A percentile compares a stretch with the other conserved stretches of the same genome.
phyloP scores from a whole-genome alignment of 2,888 invertebrate genomes.

The Scaptomyza caliginosa region DNA sequence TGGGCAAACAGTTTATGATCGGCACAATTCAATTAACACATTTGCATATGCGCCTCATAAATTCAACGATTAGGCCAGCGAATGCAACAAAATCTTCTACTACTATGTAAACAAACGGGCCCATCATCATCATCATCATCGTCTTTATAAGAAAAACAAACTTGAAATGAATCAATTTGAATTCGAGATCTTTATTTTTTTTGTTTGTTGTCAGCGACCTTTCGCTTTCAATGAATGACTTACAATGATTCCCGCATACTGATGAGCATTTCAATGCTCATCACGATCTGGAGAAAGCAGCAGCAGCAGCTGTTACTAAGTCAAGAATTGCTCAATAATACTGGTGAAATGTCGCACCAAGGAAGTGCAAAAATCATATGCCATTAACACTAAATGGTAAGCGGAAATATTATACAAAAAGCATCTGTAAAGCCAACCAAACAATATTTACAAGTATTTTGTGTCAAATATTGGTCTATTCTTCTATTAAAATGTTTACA shows the following conservation, averaged over 20 bases:
- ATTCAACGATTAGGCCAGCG: constrained; percentile 41
- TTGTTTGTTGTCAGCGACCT: constrained; percentile 41
- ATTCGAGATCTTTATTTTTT: constrained; percentile 25
- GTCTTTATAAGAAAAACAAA: constrained; percentile 34
- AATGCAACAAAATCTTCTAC: constrained; percentile 19
- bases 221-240: constrained; percentile 69
- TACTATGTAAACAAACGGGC: constrained; percentile 44
- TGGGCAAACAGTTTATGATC: constrained; percentile 21
- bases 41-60: constrained; percentile 63
- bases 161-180: constrained; percentile 65
- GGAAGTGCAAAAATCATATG: constrained; percentile 54
- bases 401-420: constrained; percentile 51
- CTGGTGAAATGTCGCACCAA: constrained; percentile 28
- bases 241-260: constrained; percentile 65
- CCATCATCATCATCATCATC: background rate
- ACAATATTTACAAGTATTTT: constrained; percentile 21
- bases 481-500: background rate
- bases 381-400: constrained; percentile 25
- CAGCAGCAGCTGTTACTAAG: constrained; percentile 10
- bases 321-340: constrained; percentile 72
- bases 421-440: constrained; percentile 40
- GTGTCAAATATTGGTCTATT: constrained; percentile 1
- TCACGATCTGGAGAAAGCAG: constrained; percentile 70
- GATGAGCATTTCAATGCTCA: constrained; percentile 62
- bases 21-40: constrained; percentile 61